Evolutionary conservation across 2,888 invertebrate genomes (phyloP).

Genomic region (Athalia cordata): DNA sequence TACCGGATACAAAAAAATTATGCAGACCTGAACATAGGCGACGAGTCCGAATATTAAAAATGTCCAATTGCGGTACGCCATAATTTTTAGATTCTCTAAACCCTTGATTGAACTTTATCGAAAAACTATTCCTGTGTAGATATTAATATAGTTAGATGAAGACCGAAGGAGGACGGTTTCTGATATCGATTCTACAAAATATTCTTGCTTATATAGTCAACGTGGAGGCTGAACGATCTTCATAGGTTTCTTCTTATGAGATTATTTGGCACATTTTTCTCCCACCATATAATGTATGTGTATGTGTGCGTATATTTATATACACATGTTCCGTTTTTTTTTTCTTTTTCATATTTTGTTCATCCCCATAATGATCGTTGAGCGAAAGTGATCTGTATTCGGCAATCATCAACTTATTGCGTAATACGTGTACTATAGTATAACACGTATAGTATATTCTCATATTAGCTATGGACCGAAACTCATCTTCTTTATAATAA

Average conservation of each 20-base stretch:
- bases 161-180: conserved; percentile 10
- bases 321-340: background rate
- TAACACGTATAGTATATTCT: too few species aligned
- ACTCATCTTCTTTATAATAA: conserved; percentile 21
- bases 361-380: conserved; percentile 42
- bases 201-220: conserved; percentile 28
- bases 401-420: conserved; percentile 49
- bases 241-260: background rate
- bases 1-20: background rate
- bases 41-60: conserved; percentile 28
- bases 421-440: conserved; percentile 33
- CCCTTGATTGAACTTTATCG: background rate
- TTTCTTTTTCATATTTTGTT: conserved; percentile 18
- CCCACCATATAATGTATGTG: conserved; percentile 5
- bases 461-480: too few species aligned
- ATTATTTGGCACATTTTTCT: background rate
- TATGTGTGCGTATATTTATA: background rate
- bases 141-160: background rate
- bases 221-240: background rate
- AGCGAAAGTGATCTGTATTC: conserved; percentile 55
- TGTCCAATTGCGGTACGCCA: conserved; percentile 35
- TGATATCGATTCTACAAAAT: conserved; percentile 33
- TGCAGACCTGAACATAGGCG: conserved; percentile 31
- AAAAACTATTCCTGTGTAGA: background rate
- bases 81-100: background rate